Evolutionary conservation across 2,888 invertebrate species (phyloP).

Genomic region (Galerucella calmariensis): DNA sequence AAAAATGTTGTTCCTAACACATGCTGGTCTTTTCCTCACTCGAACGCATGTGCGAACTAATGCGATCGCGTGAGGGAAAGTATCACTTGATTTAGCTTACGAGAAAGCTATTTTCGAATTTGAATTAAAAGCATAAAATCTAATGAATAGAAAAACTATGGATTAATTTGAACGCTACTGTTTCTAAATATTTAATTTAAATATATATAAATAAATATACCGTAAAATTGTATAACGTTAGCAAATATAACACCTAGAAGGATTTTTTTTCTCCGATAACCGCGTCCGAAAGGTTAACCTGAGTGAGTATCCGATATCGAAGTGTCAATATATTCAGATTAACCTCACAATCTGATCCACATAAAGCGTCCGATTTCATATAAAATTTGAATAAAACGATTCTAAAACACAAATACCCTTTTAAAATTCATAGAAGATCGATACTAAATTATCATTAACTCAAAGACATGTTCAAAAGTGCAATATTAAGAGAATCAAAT

Average conservation of each 20-base stretch:
- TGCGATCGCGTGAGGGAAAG: too few relatives aligned
- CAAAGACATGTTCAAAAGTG: conserved; percentile 10
- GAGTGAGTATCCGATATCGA: neutral
- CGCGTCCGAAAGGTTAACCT: neutral
- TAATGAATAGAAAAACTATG: neutral
- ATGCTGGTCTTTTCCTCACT: too few relatives aligned
- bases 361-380: neutral
- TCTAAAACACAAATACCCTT: conserved; percentile 13
- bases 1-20: too few relatives aligned
- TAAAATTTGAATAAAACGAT: conserved; percentile 12
- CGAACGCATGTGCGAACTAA: too few relatives aligned
- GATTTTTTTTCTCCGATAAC: neutral
- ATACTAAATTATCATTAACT: conserved; percentile 23
- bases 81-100: too few relatives aligned
- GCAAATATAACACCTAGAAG: neutral
- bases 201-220: neutral
- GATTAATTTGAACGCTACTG: neutral
- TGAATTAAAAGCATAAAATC: too few relatives aligned
- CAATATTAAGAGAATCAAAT: conserved; percentile 19
- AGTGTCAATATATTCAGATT: neutral
- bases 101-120: too few relatives aligned
- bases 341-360: neutral
- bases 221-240: neutral
- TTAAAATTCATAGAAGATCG: conserved; percentile 12
- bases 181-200: too few relatives aligned